These are phyloP conservation scores for Cirrhinus molitorella DNA, from an alignment of 2,797 vertebrate species.

Conservation along the genomic window DNA sequence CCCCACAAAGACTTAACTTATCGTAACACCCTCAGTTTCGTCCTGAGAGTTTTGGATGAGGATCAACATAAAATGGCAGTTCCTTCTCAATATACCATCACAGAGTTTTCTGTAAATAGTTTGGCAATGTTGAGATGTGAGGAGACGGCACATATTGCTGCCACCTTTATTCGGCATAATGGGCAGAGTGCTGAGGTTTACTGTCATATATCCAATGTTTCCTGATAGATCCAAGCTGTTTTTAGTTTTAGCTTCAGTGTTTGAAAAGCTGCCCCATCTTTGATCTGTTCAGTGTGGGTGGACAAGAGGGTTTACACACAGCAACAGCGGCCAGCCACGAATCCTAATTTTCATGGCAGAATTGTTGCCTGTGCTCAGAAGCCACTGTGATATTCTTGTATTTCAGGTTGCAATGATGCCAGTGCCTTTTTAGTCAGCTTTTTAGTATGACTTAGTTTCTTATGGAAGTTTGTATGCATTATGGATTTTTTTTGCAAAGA, in stretches of 20 bases:
- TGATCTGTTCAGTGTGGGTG: conserved; percentile 24
- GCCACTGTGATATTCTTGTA: background rate
- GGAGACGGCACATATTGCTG: background rate
- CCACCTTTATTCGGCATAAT: background rate
- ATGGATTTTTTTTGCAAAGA: too few relatives aligned
- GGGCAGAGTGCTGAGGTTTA: conserved; percentile 15
- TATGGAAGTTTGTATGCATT: too few relatives aligned
- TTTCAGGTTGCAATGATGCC: background rate
- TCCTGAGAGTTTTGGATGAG: background rate
- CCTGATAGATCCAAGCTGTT: conserved; percentile 1
- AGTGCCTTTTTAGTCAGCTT: background rate
- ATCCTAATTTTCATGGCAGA: background rate
- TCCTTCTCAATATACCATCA: background rate
- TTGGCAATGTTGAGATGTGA: background rate
- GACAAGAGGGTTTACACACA: conserved; percentile 2
- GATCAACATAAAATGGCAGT: background rate
- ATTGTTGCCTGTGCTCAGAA: background rate
- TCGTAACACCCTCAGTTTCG: background rate
- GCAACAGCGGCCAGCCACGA: background rate
- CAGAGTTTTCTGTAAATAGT: conserved; percentile 12
- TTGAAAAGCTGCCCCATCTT: conserved; percentile 14
- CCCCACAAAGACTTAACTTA: background rate
- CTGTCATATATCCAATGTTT: conserved; percentile 11
- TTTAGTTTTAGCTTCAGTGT: conserved; percentile 10
- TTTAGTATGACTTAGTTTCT: background rate